Conservation (phyloP, 1,140 invertebrate genomes). For the Bursaphelenchus mucronatus region DNA sequence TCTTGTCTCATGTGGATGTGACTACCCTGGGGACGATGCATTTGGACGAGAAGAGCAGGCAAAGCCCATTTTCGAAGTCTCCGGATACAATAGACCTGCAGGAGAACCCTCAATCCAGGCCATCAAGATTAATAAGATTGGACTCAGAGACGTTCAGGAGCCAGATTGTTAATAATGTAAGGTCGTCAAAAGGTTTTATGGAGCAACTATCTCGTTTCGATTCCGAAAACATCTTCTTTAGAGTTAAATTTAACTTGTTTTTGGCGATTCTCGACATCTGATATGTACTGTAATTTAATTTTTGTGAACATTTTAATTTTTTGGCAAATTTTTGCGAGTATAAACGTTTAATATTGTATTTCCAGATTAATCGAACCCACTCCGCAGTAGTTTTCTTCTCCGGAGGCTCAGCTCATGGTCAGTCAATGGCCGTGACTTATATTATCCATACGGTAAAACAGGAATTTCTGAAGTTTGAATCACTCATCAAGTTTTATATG, state of each 20-base stretch:
- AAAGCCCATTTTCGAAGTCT: too few relatives aligned
- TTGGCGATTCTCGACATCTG: background rate
- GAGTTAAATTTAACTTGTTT: constrained; percentile 4
- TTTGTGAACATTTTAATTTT: constrained; percentile 6
- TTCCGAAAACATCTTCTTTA: background rate
- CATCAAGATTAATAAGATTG: too few relatives aligned
- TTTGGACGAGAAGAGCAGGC: too few relatives aligned
- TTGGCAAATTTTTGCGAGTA: constrained; percentile 10
- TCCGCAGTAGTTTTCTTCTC: constrained; percentile 25
- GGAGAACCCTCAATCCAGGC: too few relatives aligned
- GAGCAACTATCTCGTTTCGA: background rate
- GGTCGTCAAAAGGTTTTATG: background rate
- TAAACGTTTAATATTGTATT: background rate
- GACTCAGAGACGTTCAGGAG: too few relatives aligned
- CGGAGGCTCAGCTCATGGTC: constrained; percentile 20
- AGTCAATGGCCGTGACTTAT: constrained; percentile 19
- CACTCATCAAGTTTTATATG: constrained; percentile 17
- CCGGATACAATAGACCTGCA: too few relatives aligned
- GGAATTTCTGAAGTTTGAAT: constrained; percentile 21
- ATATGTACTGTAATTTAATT: constrained; percentile 10
- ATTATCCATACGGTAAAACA: constrained; percentile 23
- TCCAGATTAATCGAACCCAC: constrained; percentile 18
- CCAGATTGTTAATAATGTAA: too few relatives aligned
- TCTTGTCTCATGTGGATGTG: background rate
- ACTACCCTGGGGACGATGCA: background rate